A percentile compares a stretch with the other conserved stretches of the same genome.
Conservation (phyloP, 2,797 vertebrate species). For the Pempheris klunzingeri region DNA sequence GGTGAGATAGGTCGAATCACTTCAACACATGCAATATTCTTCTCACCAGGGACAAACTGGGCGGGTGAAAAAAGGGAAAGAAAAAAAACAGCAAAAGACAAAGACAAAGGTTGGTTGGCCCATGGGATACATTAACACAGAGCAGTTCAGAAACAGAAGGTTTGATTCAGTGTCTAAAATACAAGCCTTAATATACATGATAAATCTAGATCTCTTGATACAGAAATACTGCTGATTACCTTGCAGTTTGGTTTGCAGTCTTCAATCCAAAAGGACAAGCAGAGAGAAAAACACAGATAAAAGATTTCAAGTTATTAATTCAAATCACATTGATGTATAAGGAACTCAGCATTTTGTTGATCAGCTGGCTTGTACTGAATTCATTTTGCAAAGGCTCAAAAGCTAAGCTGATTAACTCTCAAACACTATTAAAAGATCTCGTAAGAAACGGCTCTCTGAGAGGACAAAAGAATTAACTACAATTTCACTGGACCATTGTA, state of each 20-base stretch:
- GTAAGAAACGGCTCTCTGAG: constrained; percentile 14
- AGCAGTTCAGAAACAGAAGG: constrained; percentile 27
- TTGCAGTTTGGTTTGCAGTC: constrained; percentile 96
- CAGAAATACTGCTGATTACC: constrained; percentile 78
- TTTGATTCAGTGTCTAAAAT: neutral
- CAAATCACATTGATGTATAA: constrained; percentile 13
- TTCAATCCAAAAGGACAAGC: constrained; percentile 65
- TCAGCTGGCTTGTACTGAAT: constrained; percentile 11
- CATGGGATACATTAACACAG: constrained; percentile 40
- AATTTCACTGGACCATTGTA: constrained; percentile 12
- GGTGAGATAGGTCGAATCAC: constrained; percentile 93
- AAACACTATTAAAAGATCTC: constrained; percentile 38
- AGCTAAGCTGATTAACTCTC: constrained; percentile 46
- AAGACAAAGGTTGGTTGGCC: constrained; percentile 61
- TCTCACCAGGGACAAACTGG: constrained; percentile 93
- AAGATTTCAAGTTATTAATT: constrained; percentile 37
- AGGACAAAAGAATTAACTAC: constrained; percentile 18
- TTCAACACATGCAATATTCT: constrained; percentile 93
- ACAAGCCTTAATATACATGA: neutral
- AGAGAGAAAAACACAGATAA: constrained; percentile 25
- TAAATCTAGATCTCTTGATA: neutral
- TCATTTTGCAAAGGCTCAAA: constrained; percentile 44
- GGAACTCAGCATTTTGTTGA: neutral
- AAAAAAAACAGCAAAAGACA: constrained; percentile 38
- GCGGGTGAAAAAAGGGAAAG: constrained; percentile 32